Conservation (phyloP, 2,888 invertebrate species). For the Lasioglossum pauxillum region DNA sequence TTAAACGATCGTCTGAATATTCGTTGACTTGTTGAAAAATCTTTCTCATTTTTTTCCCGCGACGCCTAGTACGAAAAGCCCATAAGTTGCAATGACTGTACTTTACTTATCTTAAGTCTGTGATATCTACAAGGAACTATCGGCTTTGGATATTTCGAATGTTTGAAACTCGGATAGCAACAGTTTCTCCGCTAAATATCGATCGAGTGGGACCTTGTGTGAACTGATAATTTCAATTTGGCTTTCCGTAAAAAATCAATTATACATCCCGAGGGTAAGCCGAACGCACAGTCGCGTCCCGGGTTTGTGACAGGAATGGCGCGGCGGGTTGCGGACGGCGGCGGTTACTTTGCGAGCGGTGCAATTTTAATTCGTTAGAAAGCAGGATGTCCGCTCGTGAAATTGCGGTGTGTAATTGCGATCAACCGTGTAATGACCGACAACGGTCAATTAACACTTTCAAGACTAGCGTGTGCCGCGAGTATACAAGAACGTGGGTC, state of each 20-base stretch:
- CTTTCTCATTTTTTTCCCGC: too few relatives aligned
- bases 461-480: slow-evolving; percentile 48
- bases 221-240: neutral
- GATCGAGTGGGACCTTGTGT: neutral
- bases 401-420: slow-evolving; percentile 74
- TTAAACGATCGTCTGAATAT: too few relatives aligned
- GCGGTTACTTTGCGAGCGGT: slow-evolving; percentile 26
- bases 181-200: neutral
- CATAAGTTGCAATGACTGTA: too few relatives aligned
- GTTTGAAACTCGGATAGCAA: neutral
- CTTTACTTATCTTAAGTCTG: too few relatives aligned
- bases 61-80: too few relatives aligned
- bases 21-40: too few relatives aligned
- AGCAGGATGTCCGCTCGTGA: slow-evolving; percentile 56
- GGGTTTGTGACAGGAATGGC: neutral
- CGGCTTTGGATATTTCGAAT: neutral
- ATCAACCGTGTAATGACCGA: slow-evolving; percentile 79
- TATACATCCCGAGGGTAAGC: neutral
- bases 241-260: slow-evolving; percentile 2
- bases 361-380: slow-evolving; percentile 56
- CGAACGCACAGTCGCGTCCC: neutral
- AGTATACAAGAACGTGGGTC: slow-evolving; percentile 26
- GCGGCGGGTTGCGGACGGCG: neutral
- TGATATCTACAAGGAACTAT: neutral
- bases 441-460: slow-evolving; percentile 82